Conservation (phyloP, 2,797 vertebrate genomes). For the Enteromius radiatus region DNA sequence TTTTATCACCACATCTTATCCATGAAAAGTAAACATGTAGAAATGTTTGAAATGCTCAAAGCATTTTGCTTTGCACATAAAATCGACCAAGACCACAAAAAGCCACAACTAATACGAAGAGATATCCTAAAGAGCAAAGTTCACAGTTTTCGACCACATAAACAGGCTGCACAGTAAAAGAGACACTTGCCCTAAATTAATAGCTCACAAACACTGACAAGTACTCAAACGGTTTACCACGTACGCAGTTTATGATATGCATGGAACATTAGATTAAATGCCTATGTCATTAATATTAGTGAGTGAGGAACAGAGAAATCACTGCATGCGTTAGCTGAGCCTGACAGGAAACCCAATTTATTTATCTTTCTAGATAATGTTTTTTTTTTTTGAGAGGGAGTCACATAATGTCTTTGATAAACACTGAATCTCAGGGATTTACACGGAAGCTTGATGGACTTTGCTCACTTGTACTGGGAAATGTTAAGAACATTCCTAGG, state of each 20-base stretch:
- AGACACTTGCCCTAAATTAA: constrained; percentile 62
- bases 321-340: constrained; percentile 19
- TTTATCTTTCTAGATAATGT: constrained; percentile 53
- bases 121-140: constrained; percentile 68
- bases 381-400: constrained; percentile 18
- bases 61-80: neutral
- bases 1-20: constrained; percentile 13
- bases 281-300: neutral
- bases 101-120: constrained; percentile 60
- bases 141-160: constrained; percentile 70
- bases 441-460: constrained; percentile 61
- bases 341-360: constrained; percentile 48
- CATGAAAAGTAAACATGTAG: neutral
- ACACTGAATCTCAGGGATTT: constrained; percentile 61
- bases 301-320: neutral
- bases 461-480: constrained; percentile 55
- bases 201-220: constrained; percentile 66
- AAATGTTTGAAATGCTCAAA: constrained; percentile 14
- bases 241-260: neutral
- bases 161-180: constrained; percentile 58
- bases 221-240: constrained; percentile 39
- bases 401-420: constrained; percentile 61
- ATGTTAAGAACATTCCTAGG: constrained; percentile 61
- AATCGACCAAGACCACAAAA: constrained; percentile 34
- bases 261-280: constrained; percentile 18